Evolutionary conservation across 2,113 vertebrate genomes (phyloP), one percentile per base, ranked within the genome.

Genomic region (Theristicus caerulescens): DNA sequence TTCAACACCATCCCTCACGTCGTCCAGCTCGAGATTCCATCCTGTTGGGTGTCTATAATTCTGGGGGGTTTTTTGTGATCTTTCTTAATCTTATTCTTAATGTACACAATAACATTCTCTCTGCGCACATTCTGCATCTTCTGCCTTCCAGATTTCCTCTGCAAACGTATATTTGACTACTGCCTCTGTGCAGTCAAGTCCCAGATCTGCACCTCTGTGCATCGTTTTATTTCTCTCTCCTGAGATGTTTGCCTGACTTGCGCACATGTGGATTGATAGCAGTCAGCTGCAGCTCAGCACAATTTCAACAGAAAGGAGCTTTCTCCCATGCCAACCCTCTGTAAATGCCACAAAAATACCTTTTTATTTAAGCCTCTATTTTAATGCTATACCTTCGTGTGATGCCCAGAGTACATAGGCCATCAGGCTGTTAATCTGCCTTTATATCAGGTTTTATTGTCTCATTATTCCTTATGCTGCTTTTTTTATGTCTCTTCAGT

Each of bases 1-100:
- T 31, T 20, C 11, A 54, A 1, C 3, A 2, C 26, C 34, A 34
- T 65, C 34, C 22, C 0, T 76, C 18, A 1, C 7, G 4, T 40
- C 73, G 25, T 40, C 24, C 10, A 49, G 49, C 73, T 70, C 3
- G 0, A 74, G 38, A 40, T 51, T 62, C 15, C 7, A 11, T 81
- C 32, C 32, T 74, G 46, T 20, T 31, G 40, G 3, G 4, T 57
- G 40, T 46, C 51, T 2, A 0, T 38, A n/a, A 32, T 85, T 73
- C 24, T 57, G 27, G 1, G 1, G 1, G 1, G 1, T 5, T 12
- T 47, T 71, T 70, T 25, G 10, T 71, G 44, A 3, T 64, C 24
- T 67, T 42, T 12, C 10, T 72, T 47, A 55, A n/a, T 55, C 1
- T 1, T 36, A 4, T 25, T 79, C 52, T 52, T 34, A 21, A 64